Conservation (phyloP, 2,113 vertebrate species). For the Myotis yumanensis region DNA sequence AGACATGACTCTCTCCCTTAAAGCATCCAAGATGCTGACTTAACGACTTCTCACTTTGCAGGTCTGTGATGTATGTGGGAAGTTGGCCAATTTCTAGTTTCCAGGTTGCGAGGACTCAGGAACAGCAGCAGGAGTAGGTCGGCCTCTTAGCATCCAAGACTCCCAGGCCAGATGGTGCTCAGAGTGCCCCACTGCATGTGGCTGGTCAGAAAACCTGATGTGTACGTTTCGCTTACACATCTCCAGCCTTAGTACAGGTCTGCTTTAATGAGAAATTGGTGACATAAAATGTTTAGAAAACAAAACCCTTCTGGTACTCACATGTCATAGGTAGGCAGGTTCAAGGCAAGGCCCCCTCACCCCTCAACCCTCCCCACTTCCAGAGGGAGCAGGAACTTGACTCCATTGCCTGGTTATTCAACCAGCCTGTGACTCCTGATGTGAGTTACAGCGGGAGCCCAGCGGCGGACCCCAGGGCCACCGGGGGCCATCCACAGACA, state of each 20-base stretch:
- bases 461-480: background rate
- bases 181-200: fast-evolving
- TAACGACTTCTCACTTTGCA: background rate
- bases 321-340: background rate
- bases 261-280: background rate
- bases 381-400: conserved; percentile 1
- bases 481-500: background rate
- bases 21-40: background rate
- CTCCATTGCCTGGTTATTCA: background rate
- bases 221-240: background rate
- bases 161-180: background rate
- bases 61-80: background rate
- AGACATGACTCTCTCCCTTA: background rate
- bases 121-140: background rate
- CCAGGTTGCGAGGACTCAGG: background rate
- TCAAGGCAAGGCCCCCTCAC: background rate
- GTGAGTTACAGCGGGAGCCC: background rate
- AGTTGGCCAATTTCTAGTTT: background rate
- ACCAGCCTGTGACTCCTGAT: background rate
- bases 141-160: background rate
- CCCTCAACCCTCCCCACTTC: background rate
- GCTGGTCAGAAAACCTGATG: background rate
- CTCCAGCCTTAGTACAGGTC: background rate
- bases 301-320: background rate
- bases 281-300: background rate